phyloP scores from a whole-genome alignment of 2,888 invertebrate species.

The Harpagoxenus sublaevis region DNA sequence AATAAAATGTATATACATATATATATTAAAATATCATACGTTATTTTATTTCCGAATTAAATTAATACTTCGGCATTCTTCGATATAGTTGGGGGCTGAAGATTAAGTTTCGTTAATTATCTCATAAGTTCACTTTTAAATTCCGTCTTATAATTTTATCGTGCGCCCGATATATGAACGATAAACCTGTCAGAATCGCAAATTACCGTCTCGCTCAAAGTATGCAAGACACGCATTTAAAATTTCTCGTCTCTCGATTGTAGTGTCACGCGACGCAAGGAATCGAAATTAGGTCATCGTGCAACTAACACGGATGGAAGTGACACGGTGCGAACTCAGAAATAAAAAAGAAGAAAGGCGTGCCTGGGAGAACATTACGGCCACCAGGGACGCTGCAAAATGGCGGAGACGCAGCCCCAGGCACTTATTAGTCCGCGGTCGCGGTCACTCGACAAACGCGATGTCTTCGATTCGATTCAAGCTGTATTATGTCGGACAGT shows the following conservation, averaged over 20 bases:
- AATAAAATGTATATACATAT: neutral
- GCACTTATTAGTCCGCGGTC: constrained; percentile 35
- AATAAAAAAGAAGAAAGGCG: constrained; percentile 40
- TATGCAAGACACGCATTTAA: constrained; percentile 13
- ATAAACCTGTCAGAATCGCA: constrained; percentile 33
- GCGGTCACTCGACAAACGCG: constrained; percentile 21
- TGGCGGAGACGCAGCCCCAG: constrained; percentile 19
- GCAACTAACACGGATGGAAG: constrained; percentile 15
- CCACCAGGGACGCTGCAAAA: constrained; percentile 27
- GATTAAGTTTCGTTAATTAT: constrained; percentile 17
- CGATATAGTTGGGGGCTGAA: neutral
- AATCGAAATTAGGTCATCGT: constrained; percentile 42
- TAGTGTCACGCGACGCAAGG: constrained; percentile 39
- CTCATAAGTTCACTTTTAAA: neutral
- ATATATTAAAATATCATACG: neutral
- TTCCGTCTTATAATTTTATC: constrained; percentile 3
- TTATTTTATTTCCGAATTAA: neutral
- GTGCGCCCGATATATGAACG: neutral
- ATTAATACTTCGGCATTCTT: neutral
- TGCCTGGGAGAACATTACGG: constrained; percentile 29
- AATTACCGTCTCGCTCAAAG: constrained; percentile 27
- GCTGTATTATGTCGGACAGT: neutral
- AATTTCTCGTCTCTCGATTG: constrained; percentile 11
- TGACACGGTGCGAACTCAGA: constrained; percentile 8
- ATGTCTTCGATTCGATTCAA: constrained; percentile 24